Conservation (phyloP, 2,797 vertebrate genomes). For the Tamandua tetradactyla region DNA sequence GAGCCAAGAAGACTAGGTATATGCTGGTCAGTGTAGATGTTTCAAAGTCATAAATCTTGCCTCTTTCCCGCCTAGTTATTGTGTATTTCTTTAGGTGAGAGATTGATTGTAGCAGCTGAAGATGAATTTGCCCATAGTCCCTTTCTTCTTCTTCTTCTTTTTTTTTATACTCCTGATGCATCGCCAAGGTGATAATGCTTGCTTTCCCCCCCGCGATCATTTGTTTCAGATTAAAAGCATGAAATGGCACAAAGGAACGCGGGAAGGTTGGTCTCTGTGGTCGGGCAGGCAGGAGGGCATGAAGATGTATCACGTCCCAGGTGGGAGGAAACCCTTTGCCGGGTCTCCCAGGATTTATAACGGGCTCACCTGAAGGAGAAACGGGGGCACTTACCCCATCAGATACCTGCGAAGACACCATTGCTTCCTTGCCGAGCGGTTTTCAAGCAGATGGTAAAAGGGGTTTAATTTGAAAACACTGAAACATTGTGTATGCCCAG, state of each 20-base stretch:
- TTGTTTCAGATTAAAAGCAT: constrained; percentile 93
- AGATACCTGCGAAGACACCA: constrained; percentile 70
- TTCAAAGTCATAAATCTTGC: constrained; percentile 97
- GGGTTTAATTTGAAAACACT: constrained; percentile 63
- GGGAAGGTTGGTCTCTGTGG: constrained; percentile 78
- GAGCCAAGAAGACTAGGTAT: constrained; percentile 93
- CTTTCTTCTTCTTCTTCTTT: constrained; percentile 82
- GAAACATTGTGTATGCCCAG: not conserved
- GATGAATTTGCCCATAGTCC: constrained; percentile 97
- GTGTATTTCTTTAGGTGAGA: constrained; percentile 99
- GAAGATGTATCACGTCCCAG: constrained; percentile 87
- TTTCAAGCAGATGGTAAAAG: constrained; percentile 64
- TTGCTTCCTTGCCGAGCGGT: constrained; percentile 63
- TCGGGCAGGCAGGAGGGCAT: constrained; percentile 82
- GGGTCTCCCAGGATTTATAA: constrained; percentile 75
- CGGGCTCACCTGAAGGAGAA: constrained; percentile 80
- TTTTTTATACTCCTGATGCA: constrained; percentile 90
- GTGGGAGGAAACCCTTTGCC: constrained; percentile 73
- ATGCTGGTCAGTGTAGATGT: constrained; percentile 98
- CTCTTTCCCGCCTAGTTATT: constrained; percentile 98
- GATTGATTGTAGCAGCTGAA: constrained; percentile 98
- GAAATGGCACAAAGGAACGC: constrained; percentile 84
- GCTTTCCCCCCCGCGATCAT: constrained; percentile 87
- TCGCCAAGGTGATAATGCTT: constrained; percentile 95
- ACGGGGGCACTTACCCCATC: constrained; percentile 59